Percentiles rank a stretch among this genome's conserved stretches.
These are phyloP conservation scores for Synergus laeviventris DNA, from an alignment of 2,888 invertebrate species.

Conservation along the genomic window DNA sequence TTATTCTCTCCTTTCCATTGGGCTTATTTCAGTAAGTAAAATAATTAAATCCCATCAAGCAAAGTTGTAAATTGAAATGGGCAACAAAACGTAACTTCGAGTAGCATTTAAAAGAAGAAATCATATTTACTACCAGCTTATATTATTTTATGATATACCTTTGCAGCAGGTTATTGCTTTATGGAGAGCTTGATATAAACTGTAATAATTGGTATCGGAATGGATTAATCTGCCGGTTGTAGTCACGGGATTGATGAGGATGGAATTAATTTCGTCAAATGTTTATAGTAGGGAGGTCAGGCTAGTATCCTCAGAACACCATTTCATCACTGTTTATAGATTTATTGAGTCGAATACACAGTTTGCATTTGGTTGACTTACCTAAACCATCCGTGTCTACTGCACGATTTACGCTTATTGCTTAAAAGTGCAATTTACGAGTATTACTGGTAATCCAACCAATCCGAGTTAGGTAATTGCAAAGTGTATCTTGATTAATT, in stretches of 20 bases:
- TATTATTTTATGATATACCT: not conserved
- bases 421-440: constrained; percentile 3
- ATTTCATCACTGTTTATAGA: not conserved
- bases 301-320: constrained; percentile 6
- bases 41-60: not conserved
- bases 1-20: not conserved
- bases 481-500: not conserved
- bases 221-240: not conserved
- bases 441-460: not conserved
- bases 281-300: not conserved
- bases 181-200: not conserved
- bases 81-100: too few species aligned
- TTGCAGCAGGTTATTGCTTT: not conserved
- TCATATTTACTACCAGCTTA: not conserved
- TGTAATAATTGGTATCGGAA: not conserved
- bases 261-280: constrained; percentile 11
- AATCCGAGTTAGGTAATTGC: not conserved
- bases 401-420: constrained; percentile 29
- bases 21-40: not conserved
- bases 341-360: constrained; percentile 23
- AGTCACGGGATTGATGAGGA: not conserved
- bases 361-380: constrained; percentile 20
- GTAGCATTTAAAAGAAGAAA: too few species aligned
- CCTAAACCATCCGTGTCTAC: constrained; percentile 24
- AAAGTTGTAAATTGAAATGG: not conserved